These are phyloP conservation scores for Nannoperca obscura DNA, from an alignment of 2,797 vertebrate genomes.

Conservation along the genomic window DNA sequence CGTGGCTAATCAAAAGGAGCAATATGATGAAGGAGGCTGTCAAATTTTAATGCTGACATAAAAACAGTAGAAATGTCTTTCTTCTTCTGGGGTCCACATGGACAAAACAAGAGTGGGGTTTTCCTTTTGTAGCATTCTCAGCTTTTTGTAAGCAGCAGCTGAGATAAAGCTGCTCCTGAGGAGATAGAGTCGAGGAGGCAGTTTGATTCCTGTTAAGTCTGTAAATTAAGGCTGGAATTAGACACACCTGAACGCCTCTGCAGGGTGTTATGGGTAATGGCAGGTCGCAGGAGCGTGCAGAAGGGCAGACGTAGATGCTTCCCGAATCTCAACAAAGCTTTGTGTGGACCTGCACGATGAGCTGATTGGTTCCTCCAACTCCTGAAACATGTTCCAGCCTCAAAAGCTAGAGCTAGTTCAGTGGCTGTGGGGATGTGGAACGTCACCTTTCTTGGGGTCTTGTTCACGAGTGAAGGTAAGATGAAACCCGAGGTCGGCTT, in stretches of 20 bases:
- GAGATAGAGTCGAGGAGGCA: background rate
- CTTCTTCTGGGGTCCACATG: conserved; percentile 8
- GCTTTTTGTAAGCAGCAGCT: background rate
- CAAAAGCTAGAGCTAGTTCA: background rate
- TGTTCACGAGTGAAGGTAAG: background rate
- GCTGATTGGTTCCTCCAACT: too few relatives aligned
- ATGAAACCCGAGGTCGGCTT: background rate
- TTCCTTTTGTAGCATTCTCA: background rate
- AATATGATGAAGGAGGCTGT: conserved; percentile 33
- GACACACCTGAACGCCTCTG: background rate
- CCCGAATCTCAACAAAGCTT: background rate
- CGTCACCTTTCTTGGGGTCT: background rate
- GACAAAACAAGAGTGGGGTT: conserved; percentile 9
- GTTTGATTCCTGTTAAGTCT: background rate
- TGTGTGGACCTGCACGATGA: too few relatives aligned
- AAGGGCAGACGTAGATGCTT: background rate
- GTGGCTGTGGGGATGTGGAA: background rate
- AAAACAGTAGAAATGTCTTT: conserved; percentile 21
- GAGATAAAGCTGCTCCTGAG: background rate
- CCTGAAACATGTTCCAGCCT: background rate
- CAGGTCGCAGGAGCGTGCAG: background rate
- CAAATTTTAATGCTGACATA: conserved; percentile 28
- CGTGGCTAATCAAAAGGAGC: conserved; percentile 33
- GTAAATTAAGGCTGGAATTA: background rate
- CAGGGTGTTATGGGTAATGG: background rate